A percentile compares a stretch with the other conserved stretches of the same genome.
These are phyloP conservation scores for Hyperoplus lanceolatus DNA, from an alignment of 2,797 vertebrate species.

Conservation along the genomic window DNA sequence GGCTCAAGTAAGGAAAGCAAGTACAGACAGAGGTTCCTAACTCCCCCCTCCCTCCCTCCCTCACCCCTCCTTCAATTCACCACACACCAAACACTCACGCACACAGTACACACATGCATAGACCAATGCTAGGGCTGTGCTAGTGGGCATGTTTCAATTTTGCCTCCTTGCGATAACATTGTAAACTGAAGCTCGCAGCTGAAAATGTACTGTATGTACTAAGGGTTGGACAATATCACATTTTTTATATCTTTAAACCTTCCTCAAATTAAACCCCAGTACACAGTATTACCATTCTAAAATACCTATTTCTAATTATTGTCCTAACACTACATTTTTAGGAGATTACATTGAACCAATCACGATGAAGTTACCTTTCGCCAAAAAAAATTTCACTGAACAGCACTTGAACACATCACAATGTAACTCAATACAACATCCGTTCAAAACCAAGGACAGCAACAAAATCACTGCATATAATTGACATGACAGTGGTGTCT, in stretches of 20 bases:
- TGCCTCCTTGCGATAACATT: background rate
- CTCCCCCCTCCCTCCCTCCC: conserved; percentile 61
- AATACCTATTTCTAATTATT: no score
- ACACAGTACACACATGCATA: conserved; percentile 22
- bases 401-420: no score
- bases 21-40: conserved; percentile 90
- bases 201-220: background rate
- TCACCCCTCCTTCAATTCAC: conserved; percentile 49
- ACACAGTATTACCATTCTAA: no score
- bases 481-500: conserved; percentile 67
- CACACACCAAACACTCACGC: conserved; percentile 33
- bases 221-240: background rate
- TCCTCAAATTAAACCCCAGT: no score
- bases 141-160: background rate
- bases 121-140: conserved; percentile 28
- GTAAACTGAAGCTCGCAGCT: background rate
- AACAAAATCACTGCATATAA: background rate
- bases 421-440: no score
- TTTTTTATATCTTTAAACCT: no score
- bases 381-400: no score
- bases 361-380: no score
- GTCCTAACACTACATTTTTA: no score
- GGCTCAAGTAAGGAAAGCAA: conserved; percentile 99
- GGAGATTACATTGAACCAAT: no score
- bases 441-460: no score